A percentile compares a stretch with the other conserved stretches of the same genome.
phyloP scores from a whole-genome alignment of 2,797 vertebrate genomes.

The Alauda arvensis region DNA sequence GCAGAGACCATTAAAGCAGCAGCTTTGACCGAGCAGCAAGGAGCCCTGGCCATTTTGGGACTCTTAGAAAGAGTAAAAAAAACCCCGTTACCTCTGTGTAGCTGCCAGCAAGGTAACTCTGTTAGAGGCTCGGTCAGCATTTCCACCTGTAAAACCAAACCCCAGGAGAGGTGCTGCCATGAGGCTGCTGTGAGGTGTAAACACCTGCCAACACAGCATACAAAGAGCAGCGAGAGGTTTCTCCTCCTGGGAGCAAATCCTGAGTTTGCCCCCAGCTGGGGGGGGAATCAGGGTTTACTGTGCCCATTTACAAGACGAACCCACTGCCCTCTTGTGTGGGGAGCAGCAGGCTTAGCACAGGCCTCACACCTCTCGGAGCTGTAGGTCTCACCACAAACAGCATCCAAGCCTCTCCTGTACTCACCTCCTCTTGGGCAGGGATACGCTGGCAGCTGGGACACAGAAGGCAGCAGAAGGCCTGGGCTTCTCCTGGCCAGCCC shows the following conservation, averaged over 20 bases:
- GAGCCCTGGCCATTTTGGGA: neutral
- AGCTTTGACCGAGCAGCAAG: neutral
- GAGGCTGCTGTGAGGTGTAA: neutral
- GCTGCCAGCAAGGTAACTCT: neutral
- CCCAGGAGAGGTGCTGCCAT: neutral
- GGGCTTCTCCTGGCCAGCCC: neutral
- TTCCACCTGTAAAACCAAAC: conserved; percentile 42
- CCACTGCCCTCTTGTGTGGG: fast-evolving
- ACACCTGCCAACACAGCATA: neutral
- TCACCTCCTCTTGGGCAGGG: neutral
- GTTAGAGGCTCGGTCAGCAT: neutral
- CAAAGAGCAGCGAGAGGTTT: neutral
- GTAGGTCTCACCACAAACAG: neutral
- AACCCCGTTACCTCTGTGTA: neutral
- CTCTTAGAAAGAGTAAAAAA: neutral
- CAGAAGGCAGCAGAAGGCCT: neutral
- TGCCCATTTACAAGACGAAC: neutral
- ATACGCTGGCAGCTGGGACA: neutral
- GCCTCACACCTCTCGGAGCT: neutral
- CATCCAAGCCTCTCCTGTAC: neutral
- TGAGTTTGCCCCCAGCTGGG: fast-evolving
- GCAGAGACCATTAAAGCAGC: neutral
- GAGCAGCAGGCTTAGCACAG: fast-evolving
- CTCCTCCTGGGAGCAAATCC: neutral
- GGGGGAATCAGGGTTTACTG: neutral